Percentiles rank a stretch among this genome's conserved stretches.
These are phyloP conservation scores for Amyelois transitella DNA, from an alignment of 1,140 invertebrate species.

Conservation along the genomic window DNA sequence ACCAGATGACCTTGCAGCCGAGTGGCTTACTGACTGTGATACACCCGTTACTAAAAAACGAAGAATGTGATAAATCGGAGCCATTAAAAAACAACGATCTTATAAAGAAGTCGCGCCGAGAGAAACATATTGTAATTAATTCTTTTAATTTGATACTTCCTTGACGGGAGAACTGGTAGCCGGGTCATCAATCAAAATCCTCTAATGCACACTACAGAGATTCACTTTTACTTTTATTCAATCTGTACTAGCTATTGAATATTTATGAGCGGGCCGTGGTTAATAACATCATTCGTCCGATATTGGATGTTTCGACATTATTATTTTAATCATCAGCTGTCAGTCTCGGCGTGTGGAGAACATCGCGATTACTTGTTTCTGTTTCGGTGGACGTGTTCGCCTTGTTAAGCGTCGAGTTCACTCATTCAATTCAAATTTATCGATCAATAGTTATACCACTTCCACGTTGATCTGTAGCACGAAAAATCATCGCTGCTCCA, in stretches of 20 bases:
- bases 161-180: slow-evolving; percentile 28
- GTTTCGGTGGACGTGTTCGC: slow-evolving; percentile 33
- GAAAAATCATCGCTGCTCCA: not conserved
- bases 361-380: slow-evolving; percentile 42
- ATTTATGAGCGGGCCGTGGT: slow-evolving; percentile 39
- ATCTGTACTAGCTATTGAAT: slow-evolving; percentile 44
- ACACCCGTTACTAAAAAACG: slow-evolving; percentile 58
- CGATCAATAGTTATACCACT: not conserved
- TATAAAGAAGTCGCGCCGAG: slow-evolving; percentile 25
- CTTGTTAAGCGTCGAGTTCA: slow-evolving; percentile 22
- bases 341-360: slow-evolving; percentile 25
- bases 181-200: slow-evolving; percentile 28
- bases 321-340: slow-evolving; percentile 32
- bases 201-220: slow-evolving; percentile 32
- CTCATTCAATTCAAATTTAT: slow-evolving; percentile 19
- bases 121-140: slow-evolving; percentile 46
- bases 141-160: slow-evolving; percentile 42
- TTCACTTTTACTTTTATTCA: slow-evolving; percentile 69
- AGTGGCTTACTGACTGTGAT: slow-evolving; percentile 63
- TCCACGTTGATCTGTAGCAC: not conserved
- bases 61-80: slow-evolving; percentile 57
- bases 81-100: slow-evolving; percentile 29
- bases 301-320: slow-evolving; percentile 39
- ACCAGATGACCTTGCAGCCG: slow-evolving; percentile 61
- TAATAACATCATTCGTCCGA: slow-evolving; percentile 45